Base-by-base conservation (phyloP, 2,888 invertebrate genomes). In the Eilema depressum region DNA sequence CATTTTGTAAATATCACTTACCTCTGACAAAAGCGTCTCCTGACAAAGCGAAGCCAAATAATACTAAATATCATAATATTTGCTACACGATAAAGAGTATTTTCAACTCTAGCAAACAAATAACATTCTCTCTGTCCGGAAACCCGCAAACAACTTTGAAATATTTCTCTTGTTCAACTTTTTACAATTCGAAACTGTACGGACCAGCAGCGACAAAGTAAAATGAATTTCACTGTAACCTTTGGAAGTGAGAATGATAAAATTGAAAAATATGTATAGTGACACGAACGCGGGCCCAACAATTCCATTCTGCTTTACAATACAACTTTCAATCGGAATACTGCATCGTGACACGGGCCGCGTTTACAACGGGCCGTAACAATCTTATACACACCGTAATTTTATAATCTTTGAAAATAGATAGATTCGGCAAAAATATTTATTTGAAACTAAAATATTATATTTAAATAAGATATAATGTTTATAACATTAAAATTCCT, bases 241-340 rank as follows among this genome's bases (percentile, higher is more conserved):
- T 76, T 83, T 75, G 74, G 64, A 69, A 80, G 79, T 76, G 80
- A 76, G 75, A 82, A 82, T 79, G 79, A 79, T 81, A 82, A 85
- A 86, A 88, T 88, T 86, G 88, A 81, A 88, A 87, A 87, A 86
- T 88, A 82, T 85, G 84, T 84, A 85, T 82, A 80, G 76, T 73
- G 72, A 69, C 75, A 71, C 70, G 70, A 73, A 66, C 68, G 74
- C 73, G 69, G 76, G 78, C 74, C 73, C 75, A 83, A 79, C 85
- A 84, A 88, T 87, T 83, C 87, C 79, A 83, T 85, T 84, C 75
- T 80, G 80, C 79, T 79, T 85, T 82, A 85, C 85, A 86, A 86
- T 86, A 84, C 83, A 83, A 85, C 75, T 85, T 84, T 83, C 85
- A 80, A 77, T 79, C 79, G 78, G 75, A 79, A 76, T 75, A 78